These are phyloP conservation scores for Drosophila malerkotliana DNA, from an alignment of 1,140 invertebrate genomes.

Conservation along the genomic window DNA sequence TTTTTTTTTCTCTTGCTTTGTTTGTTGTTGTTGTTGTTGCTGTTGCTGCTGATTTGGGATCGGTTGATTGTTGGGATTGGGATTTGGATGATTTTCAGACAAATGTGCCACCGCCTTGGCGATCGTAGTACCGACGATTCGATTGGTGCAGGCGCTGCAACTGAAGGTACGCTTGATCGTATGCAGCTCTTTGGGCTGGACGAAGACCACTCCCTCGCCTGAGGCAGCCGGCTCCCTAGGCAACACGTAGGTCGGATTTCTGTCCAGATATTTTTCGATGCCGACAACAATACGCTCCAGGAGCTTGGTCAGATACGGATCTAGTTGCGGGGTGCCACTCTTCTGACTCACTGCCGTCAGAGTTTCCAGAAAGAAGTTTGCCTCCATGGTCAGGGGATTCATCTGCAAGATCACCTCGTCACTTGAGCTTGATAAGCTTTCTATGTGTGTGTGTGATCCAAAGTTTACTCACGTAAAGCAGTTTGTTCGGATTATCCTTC, in stretches of 20 bases:
- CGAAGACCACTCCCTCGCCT: constrained; percentile 37
- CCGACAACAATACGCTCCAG: constrained; percentile 63
- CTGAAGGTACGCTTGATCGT: constrained; percentile 65
- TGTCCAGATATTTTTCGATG: constrained; percentile 67
- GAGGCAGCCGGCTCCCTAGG: constrained; percentile 18
- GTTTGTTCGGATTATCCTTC: constrained; percentile 21
- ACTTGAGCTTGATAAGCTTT: neutral
- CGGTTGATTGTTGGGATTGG: constrained; percentile 37
- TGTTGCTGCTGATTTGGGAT: constrained; percentile 16
- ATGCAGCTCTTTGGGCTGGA: constrained; percentile 47
- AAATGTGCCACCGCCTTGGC: constrained; percentile 65
- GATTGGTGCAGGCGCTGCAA: constrained; percentile 52
- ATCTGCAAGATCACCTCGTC: constrained; percentile 31
- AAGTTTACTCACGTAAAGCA: constrained; percentile 57
- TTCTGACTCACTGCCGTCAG: constrained; percentile 39
- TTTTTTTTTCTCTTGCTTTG: constrained; percentile 40
- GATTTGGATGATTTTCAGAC: constrained; percentile 57
- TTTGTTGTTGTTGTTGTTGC: constrained; percentile 2
- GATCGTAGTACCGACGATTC: constrained; percentile 63
- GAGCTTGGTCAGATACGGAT: constrained; percentile 53
- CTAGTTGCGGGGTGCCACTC: constrained; percentile 38
- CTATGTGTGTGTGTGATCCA: no score
- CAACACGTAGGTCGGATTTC: constrained; percentile 52
- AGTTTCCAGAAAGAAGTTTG: constrained; percentile 63
- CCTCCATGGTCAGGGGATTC: constrained; percentile 74